Conservation (phyloP, 92 coral and sea anemone genomes). For the Bergia sp. region DNA sequence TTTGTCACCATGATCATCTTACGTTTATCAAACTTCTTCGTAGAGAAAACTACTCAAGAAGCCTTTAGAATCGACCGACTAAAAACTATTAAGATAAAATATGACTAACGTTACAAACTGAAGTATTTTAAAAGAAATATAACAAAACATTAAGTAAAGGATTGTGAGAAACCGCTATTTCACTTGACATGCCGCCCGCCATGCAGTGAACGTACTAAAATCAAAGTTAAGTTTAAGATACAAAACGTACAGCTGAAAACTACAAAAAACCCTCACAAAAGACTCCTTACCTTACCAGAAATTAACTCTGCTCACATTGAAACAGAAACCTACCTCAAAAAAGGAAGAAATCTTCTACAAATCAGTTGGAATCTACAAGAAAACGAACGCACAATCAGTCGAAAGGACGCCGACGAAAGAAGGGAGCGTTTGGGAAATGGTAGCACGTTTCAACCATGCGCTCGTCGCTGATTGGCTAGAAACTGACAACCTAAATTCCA, state of each 20-base stretch:
- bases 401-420: slow-evolving; percentile 41
- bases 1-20: slow-evolving; percentile 2
- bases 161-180: neutral
- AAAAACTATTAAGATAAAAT: slow-evolving; percentile 23
- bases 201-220: slow-evolving; percentile 24
- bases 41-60: slow-evolving; percentile 50
- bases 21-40: slow-evolving; percentile 46
- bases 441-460: slow-evolving; percentile 45
- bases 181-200: slow-evolving; percentile 34
- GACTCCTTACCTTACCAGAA: slow-evolving; percentile 47
- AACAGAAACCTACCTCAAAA: slow-evolving; percentile 51
- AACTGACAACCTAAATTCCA: slow-evolving; percentile 29
- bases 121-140: slow-evolving; percentile 11
- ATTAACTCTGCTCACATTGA: slow-evolving; percentile 44
- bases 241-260: slow-evolving; percentile 26
- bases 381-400: neutral
- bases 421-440: slow-evolving; percentile 1
- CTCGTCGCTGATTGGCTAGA: slow-evolving; percentile 40
- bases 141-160: slow-evolving; percentile 29
- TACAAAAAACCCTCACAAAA: slow-evolving; percentile 32
- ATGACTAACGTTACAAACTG: slow-evolving; percentile 20
- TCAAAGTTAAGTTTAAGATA: slow-evolving; percentile 36
- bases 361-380: slow-evolving; percentile 21
- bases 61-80: slow-evolving; percentile 3
- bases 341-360: slow-evolving; percentile 47